These are phyloP conservation scores for Heterotilapia buettikoferi DNA, from an alignment of 2,113 vertebrate genomes.

Conservation along the genomic window DNA sequence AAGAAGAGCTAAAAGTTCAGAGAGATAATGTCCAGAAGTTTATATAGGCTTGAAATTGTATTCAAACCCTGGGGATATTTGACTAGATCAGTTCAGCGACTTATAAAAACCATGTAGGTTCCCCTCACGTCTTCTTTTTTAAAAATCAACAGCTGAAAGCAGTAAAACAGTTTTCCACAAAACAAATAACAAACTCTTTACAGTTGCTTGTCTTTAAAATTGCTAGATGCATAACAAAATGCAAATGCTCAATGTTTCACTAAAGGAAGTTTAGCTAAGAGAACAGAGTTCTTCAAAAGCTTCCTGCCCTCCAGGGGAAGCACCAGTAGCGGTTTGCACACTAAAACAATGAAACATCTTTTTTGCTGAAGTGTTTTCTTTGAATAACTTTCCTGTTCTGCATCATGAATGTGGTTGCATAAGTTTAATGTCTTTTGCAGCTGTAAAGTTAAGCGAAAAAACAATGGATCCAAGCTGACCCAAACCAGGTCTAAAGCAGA, in stretches of 20 bases:
- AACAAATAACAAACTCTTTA: not conserved
- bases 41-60: not conserved
- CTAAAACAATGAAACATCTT: not conserved
- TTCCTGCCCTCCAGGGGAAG: not conserved
- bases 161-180: not conserved
- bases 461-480: not conserved
- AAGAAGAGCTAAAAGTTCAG: not conserved
- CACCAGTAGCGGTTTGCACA: rapidly evolving
- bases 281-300: not conserved
- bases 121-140: rapidly evolving
- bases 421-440: not conserved
- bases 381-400: rapidly evolving
- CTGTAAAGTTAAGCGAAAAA: not conserved
- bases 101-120: not conserved
- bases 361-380: not conserved
- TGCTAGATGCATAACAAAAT: not conserved
- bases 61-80: rapidly evolving
- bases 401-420: not conserved
- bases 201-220: not conserved
- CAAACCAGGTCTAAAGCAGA: not conserved
- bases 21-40: not conserved
- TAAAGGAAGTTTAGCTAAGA: not conserved
- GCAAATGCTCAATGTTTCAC: not conserved
- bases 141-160: not conserved
- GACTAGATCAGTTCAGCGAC: not conserved